Evolutionary conservation across 2,888 invertebrate genomes (phyloP).

Genomic region (Caenorhabditis panamensis): DNA sequence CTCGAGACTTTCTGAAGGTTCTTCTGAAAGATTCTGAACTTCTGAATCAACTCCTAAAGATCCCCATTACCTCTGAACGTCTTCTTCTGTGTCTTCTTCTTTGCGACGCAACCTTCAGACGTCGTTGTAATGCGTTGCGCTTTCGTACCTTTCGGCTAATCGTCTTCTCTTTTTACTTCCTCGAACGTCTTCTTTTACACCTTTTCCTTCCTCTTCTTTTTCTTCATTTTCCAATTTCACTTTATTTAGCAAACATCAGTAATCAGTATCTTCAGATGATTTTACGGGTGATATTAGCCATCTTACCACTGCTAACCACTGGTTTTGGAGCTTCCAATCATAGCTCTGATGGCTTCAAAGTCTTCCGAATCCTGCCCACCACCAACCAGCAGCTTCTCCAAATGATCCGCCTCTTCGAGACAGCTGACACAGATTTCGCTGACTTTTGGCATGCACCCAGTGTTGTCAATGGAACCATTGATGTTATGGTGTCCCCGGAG

Average conservation of each 20-base stretch:
- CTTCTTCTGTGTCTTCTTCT: conserved; percentile 8
- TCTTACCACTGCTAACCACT: not conserved
- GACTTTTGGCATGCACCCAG: conserved; percentile 79
- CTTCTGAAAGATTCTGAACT: no score
- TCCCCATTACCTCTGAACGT: conserved; percentile 14
- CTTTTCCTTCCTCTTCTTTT: no score
- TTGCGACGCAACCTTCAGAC: conserved; percentile 41
- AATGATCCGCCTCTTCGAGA: conserved; percentile 72
- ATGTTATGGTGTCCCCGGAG: conserved; percentile 76
- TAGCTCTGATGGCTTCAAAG: conserved; percentile 74
- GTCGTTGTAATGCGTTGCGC: conserved; percentile 29
- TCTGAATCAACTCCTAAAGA: not conserved
- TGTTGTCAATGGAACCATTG: conserved; percentile 71
- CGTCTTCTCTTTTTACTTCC: conserved; percentile 36
- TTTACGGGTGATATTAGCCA: conserved; percentile 50
- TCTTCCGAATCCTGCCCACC: conserved; percentile 73
- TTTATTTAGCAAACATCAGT: conserved; percentile 35
- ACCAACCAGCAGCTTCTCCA: conserved; percentile 68
- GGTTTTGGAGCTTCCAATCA: no score
- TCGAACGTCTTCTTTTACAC: no score
- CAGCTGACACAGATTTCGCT: conserved; percentile 66
- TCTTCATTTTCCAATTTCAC: no score
- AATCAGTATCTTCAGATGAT: conserved; percentile 57
- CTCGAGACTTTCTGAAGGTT: not conserved
- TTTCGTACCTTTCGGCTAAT: conserved; percentile 43